Conservation (phyloP, 2,797 vertebrate genomes). For the Gobionotothen gibberifrons region DNA sequence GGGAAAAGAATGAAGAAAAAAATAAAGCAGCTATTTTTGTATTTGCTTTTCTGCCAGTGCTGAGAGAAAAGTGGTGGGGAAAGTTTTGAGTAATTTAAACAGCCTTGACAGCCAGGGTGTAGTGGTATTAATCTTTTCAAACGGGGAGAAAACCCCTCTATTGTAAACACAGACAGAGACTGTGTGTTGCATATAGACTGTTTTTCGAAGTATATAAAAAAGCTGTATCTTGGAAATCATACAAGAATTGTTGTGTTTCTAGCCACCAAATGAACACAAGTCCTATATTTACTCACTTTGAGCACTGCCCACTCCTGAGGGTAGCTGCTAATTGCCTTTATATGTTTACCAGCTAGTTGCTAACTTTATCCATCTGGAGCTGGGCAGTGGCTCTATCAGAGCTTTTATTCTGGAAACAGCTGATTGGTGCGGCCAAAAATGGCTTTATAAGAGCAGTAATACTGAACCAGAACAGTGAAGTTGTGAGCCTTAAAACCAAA, state of each 20-base stretch:
- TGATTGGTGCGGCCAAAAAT: neutral
- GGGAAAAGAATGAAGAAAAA: slow-evolving; percentile 25
- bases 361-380: neutral
- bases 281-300: neutral
- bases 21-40: slow-evolving; percentile 70
- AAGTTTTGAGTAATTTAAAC: slow-evolving; percentile 81
- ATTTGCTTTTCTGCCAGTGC: slow-evolving; percentile 64
- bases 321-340: neutral
- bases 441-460: neutral
- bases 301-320: neutral
- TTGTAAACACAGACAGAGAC: slow-evolving; percentile 82
- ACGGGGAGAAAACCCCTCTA: slow-evolving; percentile 75
- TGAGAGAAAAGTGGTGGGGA: slow-evolving; percentile 73
- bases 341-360: neutral
- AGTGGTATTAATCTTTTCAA: slow-evolving; percentile 84
- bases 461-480: neutral
- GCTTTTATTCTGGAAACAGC: neutral
- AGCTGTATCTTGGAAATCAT: slow-evolving; percentile 18
- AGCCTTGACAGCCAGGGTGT: slow-evolving; percentile 77
- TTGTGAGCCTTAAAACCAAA: neutral
- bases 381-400: neutral
- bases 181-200: slow-evolving; percentile 56
- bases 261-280: too few relatives aligned
- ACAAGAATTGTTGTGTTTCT: neutral
- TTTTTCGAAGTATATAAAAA: slow-evolving; percentile 45